A percentile compares a stretch with the other conserved stretches of the same genome.
phyloP scores from a whole-genome alignment of 2,888 invertebrate genomes.

The Chalcis sispes region DNA sequence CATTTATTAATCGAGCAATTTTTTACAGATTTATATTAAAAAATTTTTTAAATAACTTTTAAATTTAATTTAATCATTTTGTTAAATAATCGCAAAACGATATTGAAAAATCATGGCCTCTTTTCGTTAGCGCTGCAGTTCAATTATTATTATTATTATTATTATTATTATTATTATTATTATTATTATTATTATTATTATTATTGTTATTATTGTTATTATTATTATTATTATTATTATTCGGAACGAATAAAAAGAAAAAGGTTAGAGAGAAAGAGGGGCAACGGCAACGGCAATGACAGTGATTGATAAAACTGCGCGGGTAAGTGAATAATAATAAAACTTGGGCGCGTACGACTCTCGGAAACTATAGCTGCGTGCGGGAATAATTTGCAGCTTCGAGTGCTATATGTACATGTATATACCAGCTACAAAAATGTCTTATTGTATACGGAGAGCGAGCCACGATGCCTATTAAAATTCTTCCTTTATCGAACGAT shows the following conservation, averaged over 20 bases:
- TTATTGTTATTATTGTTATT: no score
- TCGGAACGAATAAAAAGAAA: neutral
- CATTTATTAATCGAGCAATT: no score
- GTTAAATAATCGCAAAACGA: no score
- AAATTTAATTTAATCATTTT: no score
- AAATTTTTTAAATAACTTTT: no score
- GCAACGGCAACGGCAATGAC: slow-evolving; percentile 40
- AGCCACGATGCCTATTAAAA: slow-evolving; percentile 24
- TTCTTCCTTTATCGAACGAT: slow-evolving; percentile 30
- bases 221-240: no score
- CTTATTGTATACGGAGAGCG: slow-evolving; percentile 16
- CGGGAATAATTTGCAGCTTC: slow-evolving; percentile 46
- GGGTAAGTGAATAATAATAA: slow-evolving; percentile 53
- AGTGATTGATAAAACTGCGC: slow-evolving; percentile 51
- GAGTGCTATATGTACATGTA: neutral
- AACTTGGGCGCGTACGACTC: slow-evolving; percentile 38
- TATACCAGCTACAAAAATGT: slow-evolving; percentile 32
- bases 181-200: no score
- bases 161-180: no score
- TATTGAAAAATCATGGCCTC: no score
- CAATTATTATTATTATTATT: no score
- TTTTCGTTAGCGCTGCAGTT: no score
- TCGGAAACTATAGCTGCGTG: neutral
- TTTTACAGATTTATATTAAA: no score
- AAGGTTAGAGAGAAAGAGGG: neutral